phyloP scores from a whole-genome alignment of 2,113 vertebrate genomes.

The Ceyx melanurus region DNA sequence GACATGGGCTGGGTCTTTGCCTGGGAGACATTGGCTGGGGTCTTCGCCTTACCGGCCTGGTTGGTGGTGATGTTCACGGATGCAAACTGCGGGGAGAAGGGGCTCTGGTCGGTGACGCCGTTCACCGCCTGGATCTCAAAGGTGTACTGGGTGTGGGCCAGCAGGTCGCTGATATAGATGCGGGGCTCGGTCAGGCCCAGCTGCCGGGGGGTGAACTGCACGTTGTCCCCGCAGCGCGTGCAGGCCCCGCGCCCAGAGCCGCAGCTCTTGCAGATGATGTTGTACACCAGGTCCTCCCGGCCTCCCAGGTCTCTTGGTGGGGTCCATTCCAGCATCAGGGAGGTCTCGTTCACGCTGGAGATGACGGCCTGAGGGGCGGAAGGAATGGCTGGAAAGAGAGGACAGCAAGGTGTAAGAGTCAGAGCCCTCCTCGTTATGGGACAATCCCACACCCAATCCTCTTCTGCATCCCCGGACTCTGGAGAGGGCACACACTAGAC shows the following conservation, averaged over 20 bases:
- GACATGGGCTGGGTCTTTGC: rapidly evolving
- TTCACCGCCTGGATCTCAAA: slow-evolving; percentile 96
- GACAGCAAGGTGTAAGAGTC: neutral
- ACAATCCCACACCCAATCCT: neutral
- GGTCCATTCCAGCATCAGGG: slow-evolving; percentile 89
- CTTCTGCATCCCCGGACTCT: neutral
- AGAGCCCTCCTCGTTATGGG: neutral
- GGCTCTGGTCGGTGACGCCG: slow-evolving; percentile 93
- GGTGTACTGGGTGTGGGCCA: slow-evolving; percentile 96
- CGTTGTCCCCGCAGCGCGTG: slow-evolving; percentile 93
- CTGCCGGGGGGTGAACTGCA: slow-evolving; percentile 91
- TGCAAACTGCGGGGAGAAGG: slow-evolving; percentile 87
- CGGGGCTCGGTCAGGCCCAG: slow-evolving; percentile 85
- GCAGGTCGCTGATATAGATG: slow-evolving; percentile 90
- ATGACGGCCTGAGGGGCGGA: slow-evolving; percentile 88
- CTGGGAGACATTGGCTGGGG: rapidly evolving
- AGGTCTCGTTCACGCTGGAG: slow-evolving; percentile 95
- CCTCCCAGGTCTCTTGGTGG: slow-evolving; percentile 84
- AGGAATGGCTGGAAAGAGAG: slow-evolving; percentile 81
- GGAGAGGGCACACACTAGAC: neutral
- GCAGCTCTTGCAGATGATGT: slow-evolving; percentile 97
- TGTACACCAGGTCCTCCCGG: slow-evolving; percentile 92
- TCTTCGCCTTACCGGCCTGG: slow-evolving; percentile 87
- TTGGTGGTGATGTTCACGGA: slow-evolving; percentile 98
- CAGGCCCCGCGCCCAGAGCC: slow-evolving; percentile 84